Evolutionary conservation across 2,888 invertebrate genomes (phyloP).

Genomic region (Salticus scenicus): DNA sequence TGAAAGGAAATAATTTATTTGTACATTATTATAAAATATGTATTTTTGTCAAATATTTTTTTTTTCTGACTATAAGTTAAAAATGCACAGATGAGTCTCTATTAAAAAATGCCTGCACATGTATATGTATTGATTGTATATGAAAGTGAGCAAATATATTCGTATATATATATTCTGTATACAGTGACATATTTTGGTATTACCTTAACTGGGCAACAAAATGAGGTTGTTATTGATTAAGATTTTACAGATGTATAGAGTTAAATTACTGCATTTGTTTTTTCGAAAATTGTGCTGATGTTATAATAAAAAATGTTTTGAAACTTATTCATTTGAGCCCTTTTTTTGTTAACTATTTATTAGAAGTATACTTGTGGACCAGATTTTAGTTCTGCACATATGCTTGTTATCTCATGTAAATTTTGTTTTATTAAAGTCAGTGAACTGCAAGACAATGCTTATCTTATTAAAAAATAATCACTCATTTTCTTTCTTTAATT

Average conservation of each 20-base stretch:
- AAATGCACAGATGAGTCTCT: too few relatives aligned
- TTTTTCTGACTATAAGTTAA: too few relatives aligned
- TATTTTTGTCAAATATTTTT: too few relatives aligned
- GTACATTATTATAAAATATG: too few relatives aligned
- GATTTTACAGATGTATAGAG: slow-evolving; percentile 6
- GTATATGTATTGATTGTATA: slow-evolving; percentile 20
- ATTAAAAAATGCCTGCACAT: slow-evolving; percentile 27
- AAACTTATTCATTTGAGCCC: background rate
- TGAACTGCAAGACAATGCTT: background rate
- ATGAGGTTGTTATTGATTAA: background rate
- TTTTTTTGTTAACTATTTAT: background rate
- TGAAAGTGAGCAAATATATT: slow-evolving; percentile 20
- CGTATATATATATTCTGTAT: slow-evolving; percentile 23
- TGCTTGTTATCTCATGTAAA: slow-evolving; percentile 8
- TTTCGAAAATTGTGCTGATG: slow-evolving; percentile 4
- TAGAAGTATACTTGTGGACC: background rate
- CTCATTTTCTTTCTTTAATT: too few relatives aligned
- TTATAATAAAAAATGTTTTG: slow-evolving; percentile 16
- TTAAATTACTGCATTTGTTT: background rate
- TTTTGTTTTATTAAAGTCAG: slow-evolving; percentile 3
- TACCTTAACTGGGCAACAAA: background rate
- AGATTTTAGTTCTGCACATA: background rate
- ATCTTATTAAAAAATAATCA: background rate
- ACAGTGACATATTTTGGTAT: slow-evolving; percentile 23
- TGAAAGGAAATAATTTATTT: too few relatives aligned